A percentile compares a stretch with the other conserved stretches of the same genome.
Conservation (phyloP, 2,888 invertebrate genomes). For the Drosophila phalerata region DNA sequence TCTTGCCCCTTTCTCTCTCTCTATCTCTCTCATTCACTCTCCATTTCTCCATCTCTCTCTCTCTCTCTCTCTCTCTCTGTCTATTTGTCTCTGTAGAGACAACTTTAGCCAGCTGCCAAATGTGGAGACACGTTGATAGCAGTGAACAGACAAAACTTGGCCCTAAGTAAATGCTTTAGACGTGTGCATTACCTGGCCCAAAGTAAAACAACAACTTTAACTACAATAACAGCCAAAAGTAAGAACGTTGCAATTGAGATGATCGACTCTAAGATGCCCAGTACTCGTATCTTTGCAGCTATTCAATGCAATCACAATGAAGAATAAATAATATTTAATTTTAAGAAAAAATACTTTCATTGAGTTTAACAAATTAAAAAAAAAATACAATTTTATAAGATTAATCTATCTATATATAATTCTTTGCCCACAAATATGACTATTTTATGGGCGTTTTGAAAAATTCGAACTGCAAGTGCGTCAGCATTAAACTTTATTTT, state of each 20-base stretch:
- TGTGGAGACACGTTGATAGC: slow-evolving; percentile 74
- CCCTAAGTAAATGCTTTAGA: slow-evolving; percentile 55
- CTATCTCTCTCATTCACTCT: background rate
- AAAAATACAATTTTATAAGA: no score
- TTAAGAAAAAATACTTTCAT: no score
- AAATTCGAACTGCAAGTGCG: no score
- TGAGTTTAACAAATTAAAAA: no score
- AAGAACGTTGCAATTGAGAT: background rate
- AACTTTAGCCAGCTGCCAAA: slow-evolving; percentile 77
- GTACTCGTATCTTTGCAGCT: background rate
- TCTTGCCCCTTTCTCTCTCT: background rate
- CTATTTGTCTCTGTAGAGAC: slow-evolving; percentile 41
- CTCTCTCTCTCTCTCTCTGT: background rate
- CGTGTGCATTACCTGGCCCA: slow-evolving; percentile 61
- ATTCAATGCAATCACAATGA: background rate
- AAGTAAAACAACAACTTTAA: slow-evolving; percentile 5
- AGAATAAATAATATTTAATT: no score
- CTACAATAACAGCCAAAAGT: background rate
- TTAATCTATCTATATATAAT: no score
- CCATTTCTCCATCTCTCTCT: background rate
- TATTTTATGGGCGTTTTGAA: no score
- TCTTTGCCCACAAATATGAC: no score
- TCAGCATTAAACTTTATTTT: no score
- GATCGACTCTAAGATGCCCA: background rate
- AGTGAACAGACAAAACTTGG: slow-evolving; percentile 56